Evolutionary conservation across 2,113 vertebrate species (phyloP).

Genomic region (Corapipo altera): DNA sequence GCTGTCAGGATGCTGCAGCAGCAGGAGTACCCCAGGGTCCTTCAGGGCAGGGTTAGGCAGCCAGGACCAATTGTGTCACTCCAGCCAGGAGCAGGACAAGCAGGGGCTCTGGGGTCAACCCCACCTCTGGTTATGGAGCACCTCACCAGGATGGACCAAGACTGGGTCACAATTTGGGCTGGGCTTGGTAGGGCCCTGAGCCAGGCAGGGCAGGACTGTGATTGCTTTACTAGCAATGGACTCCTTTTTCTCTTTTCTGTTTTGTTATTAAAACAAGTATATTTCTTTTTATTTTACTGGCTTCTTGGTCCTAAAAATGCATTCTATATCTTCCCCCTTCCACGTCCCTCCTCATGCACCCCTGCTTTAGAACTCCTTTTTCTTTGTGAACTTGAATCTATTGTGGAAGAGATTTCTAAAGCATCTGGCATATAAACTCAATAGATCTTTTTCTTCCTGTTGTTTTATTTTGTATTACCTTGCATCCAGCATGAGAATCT

Average conservation of each 20-base stretch:
- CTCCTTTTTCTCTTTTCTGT: neutral
- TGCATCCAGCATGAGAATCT: neutral
- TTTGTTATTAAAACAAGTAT: neutral
- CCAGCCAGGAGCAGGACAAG: neutral
- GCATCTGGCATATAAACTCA: neutral
- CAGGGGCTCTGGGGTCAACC: neutral
- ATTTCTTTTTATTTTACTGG: neutral
- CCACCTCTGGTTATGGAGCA: rapidly evolving
- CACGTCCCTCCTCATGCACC: rapidly evolving
- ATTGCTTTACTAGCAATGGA: neutral
- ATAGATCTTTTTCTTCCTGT: neutral
- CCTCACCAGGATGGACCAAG: no score
- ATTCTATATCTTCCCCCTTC: neutral
- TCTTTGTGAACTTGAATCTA: neutral
- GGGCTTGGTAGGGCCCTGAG: neutral
- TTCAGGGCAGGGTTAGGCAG: rapidly evolving
- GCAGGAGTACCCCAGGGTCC: rapidly evolving
- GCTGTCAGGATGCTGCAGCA: neutral
- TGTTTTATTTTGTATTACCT: neutral
- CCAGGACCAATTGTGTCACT: neutral
- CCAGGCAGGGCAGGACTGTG: neutral
- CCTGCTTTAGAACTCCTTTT: neutral
- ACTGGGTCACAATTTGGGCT: no score
- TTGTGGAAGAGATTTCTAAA: neutral
- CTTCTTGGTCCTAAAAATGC: neutral